Conservation (phyloP, 2,113 vertebrate genomes). For the Rhegmatorhina hoffmannsi region DNA sequence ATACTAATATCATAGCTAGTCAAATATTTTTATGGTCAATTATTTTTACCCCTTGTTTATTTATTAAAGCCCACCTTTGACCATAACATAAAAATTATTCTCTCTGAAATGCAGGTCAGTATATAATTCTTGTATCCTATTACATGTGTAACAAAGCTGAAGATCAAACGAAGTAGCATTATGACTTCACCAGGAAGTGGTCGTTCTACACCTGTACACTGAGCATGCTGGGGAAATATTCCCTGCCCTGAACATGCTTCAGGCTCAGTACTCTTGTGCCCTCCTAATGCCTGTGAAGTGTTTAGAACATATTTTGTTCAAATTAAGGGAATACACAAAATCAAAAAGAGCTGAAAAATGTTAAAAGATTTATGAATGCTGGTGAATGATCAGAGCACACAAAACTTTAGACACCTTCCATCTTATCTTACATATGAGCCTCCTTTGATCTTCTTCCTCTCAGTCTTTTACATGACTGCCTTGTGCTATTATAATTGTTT, state of each 20-base stretch:
- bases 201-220: not conserved
- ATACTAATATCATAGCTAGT: not conserved
- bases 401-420: constrained; percentile 71
- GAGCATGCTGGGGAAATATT: not conserved
- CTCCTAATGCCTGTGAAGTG: not conserved
- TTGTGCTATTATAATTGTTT: constrained; percentile 70
- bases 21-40: not conserved
- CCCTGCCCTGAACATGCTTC: not conserved
- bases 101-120: not conserved
- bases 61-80: not conserved
- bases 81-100: not conserved
- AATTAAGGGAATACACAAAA: constrained; percentile 74
- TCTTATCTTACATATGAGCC: constrained; percentile 60
- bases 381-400: constrained; percentile 71
- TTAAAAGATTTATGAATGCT: constrained; percentile 73
- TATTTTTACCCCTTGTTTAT: not conserved
- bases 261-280: not conserved
- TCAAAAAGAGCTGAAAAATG: constrained; percentile 67
- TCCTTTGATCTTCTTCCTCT: constrained; percentile 73
- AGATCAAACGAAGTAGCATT: not conserved
- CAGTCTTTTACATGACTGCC: constrained; percentile 61
- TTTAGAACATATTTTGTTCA: constrained; percentile 62
- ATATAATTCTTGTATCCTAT: not conserved
- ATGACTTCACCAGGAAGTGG: not conserved
- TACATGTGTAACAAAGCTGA: not conserved